Base-by-base conservation (phyloP, 30 jellyfish, hydroid and myxozoan species). In the Clytia hemisphaerica region DNA sequence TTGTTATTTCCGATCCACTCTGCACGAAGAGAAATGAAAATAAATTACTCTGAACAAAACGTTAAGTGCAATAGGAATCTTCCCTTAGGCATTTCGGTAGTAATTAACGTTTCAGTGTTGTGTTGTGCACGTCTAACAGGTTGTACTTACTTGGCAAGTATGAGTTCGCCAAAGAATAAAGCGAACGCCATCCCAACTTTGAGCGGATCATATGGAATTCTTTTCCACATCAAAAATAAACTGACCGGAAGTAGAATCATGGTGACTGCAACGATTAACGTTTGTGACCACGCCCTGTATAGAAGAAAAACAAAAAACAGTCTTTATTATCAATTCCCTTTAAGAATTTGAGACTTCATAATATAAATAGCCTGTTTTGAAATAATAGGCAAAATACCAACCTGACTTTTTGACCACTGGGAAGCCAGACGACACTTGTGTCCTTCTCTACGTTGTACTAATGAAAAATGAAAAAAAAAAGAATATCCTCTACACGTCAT, bases 281-380 rank as follows among this genome's bases (percentile, higher is more conserved):
- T 65, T 73, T 84, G 95, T 69, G 83, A 59, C 84, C 95, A 84
- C 4, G 95, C 80, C 25, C 95, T 83, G 73, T 26, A 58, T 51
- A 24, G 25, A 3, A 48, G 16, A 36, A 58, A 5, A 58, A 61
- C 4, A 3, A 1, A 1, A 15, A 6, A 18, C 18, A 0, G 5
- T 3, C 45, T 7, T 6, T 30, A 50, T 4, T 26, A 34, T 25
- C 1, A 3, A 19, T 28, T 14, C 0, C 9, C 26, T 12, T 44
- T 1, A 18, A 1, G 70, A 16, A n/a, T 30, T 48, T 28, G 19
- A 26, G 12, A n/a, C n/a, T n/a, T n/a, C n/a, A 48, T 32, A 48
- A 48, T 48, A 10, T 42, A 12, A 12, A 10, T 42, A 12, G 15
- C n/a, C 12, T 10, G 27, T 48, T 2, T 19, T 48, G 6, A 48